These are phyloP conservation scores for Drosophila mayri DNA, from an alignment of 1,140 invertebrate species.

Conservation along the genomic window DNA sequence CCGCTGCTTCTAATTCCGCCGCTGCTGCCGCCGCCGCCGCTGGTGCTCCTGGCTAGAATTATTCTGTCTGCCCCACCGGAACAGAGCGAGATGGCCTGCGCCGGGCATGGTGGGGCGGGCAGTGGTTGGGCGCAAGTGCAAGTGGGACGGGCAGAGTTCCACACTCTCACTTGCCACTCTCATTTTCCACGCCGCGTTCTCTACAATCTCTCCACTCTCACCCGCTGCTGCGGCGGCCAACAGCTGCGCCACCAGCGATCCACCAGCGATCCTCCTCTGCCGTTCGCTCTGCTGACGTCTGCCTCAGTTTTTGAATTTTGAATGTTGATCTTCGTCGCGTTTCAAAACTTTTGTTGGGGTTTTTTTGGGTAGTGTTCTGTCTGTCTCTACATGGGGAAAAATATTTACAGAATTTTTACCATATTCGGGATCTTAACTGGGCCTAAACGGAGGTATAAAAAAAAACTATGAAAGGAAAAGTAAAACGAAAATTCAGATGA, in stretches of 20 bases:
- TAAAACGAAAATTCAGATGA: no score
- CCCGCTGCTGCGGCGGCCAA: background rate
- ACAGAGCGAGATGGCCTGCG: conserved; percentile 58
- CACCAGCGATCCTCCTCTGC: conserved; percentile 9
- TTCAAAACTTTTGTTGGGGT: conserved; percentile 30
- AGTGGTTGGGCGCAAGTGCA: conserved; percentile 27
- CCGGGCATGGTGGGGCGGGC: conserved; percentile 3
- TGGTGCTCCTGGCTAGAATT: conserved; percentile 37
- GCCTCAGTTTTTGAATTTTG: conserved; percentile 33
- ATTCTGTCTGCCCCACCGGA: conserved; percentile 50
- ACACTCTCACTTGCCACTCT: background rate
- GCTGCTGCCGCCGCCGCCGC: conserved; percentile 34
- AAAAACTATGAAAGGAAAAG: no score
- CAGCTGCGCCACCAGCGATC: conserved; percentile 14
- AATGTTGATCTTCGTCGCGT: conserved; percentile 35
- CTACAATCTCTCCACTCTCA: conserved; percentile 27
- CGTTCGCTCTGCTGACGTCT: conserved; percentile 31
- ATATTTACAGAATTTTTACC: background rate
- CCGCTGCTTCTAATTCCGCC: conserved; percentile 63
- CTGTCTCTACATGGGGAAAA: conserved; percentile 4
- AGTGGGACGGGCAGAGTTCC: conserved; percentile 34
- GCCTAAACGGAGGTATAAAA: no score
- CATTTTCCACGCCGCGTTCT: conserved; percentile 17
- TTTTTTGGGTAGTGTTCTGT: conserved; percentile 13
- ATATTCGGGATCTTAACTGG: background rate